Conservation (phyloP, 2,797 vertebrate species). For the Garrulus glandarius region DNA sequence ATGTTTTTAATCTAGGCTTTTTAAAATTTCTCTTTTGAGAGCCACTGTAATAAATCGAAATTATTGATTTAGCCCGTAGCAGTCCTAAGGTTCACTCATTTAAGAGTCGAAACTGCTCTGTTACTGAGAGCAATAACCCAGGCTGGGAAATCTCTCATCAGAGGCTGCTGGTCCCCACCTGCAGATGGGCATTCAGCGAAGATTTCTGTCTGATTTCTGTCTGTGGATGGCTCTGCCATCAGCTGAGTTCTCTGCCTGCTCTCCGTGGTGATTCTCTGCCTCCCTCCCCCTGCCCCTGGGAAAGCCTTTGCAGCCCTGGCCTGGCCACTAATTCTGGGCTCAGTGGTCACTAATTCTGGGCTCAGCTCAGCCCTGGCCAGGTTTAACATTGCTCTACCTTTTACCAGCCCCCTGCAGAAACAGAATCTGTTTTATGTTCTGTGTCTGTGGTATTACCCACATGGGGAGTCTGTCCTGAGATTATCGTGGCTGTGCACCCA, state of each 20-base stretch:
- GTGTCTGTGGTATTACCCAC: neutral
- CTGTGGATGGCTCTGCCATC: neutral
- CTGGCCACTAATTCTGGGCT: neutral
- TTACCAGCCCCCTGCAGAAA: neutral
- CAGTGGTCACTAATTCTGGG: neutral
- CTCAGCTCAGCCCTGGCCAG: neutral
- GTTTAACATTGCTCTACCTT: neutral
- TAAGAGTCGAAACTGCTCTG: neutral
- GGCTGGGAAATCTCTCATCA: slow-evolving; percentile 16
- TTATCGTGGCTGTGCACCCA: fast-evolving
- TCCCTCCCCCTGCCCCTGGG: neutral
- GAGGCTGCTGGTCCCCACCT: neutral
- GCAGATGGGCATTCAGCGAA: neutral
- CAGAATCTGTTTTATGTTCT: neutral
- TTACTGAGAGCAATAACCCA: neutral
- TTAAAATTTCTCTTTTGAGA: slow-evolving; percentile 63
- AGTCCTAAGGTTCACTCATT: neutral
- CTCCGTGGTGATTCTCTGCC: neutral
- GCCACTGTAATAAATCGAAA: slow-evolving; percentile 35
- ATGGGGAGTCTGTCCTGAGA: neutral
- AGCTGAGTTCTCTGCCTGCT: neutral
- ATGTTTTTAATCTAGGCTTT: slow-evolving; percentile 54
- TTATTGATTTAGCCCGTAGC: slow-evolving; percentile 54
- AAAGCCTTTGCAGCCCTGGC: neutral
- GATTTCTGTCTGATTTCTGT: neutral